Percentiles rank a stretch among this genome's conserved stretches.
phyloP scores from a whole-genome alignment of 1,140 invertebrate genomes.

The Brachystomella parvula region DNA sequence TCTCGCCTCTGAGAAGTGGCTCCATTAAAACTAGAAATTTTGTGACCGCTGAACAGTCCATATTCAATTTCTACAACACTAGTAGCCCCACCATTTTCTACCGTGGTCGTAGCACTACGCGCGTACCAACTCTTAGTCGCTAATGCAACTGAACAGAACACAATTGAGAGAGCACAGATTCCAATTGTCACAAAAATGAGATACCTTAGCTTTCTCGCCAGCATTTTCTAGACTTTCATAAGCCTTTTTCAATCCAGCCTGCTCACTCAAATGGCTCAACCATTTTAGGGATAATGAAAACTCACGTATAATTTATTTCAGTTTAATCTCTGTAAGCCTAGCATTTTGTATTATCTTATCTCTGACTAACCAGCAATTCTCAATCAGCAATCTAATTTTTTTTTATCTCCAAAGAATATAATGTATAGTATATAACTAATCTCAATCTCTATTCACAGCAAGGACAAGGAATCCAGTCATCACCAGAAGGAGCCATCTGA shows the following conservation, averaged over 20 bases:
- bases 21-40: not conserved
- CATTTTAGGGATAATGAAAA: too few relatives aligned
- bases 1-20: not conserved
- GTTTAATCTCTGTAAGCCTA: not conserved
- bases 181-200: conserved; percentile 17
- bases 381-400: too few relatives aligned
- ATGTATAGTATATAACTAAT: too few relatives aligned
- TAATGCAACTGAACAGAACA: conserved; percentile 1
- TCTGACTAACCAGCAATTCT: too few relatives aligned
- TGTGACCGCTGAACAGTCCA: conserved; percentile 17
- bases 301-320: not conserved
- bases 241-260: not conserved
- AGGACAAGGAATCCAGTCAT: too few relatives aligned
- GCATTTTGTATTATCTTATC: too few relatives aligned
- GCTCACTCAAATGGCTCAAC: too few relatives aligned
- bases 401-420: too few relatives aligned
- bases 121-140: conserved; percentile 12
- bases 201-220: conserved; percentile 2
- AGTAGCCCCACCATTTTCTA: not conserved
- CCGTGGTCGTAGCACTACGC: not conserved
- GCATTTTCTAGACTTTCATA: conserved; percentile 4
- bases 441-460: too few relatives aligned
- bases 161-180: conserved; percentile 1
- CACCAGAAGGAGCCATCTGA: too few relatives aligned
- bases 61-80: not conserved